phyloP scores from a whole-genome alignment of 1,140 invertebrate species.

The Drosophila pallidifrons region DNA sequence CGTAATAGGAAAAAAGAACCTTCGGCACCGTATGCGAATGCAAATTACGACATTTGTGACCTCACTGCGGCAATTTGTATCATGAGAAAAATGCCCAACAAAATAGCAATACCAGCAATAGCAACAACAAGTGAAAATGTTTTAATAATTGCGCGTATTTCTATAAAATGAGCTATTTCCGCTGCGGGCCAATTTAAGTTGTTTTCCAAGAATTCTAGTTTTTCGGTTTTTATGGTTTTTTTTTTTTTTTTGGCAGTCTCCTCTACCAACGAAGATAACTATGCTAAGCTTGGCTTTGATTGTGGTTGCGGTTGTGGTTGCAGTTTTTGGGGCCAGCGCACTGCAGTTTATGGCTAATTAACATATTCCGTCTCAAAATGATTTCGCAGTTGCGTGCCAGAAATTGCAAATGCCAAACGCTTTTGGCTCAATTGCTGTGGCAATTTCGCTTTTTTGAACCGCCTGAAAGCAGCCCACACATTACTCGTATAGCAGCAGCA shows the following conservation, averaged over 20 bases:
- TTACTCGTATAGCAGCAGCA: not conserved
- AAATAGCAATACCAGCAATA: conserved; percentile 11
- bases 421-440: conserved; percentile 70
- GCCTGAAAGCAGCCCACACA: conserved; percentile 31
- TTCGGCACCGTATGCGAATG: conserved; percentile 49
- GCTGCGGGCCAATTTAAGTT: conserved; percentile 68
- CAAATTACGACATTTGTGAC: conserved; percentile 69
- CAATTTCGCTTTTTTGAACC: conserved; percentile 51
- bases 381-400: conserved; percentile 74
- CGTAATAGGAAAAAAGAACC: conserved; percentile 56
- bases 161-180: conserved; percentile 79
- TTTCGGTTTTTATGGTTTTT: conserved; percentile 18
- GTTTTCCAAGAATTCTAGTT: conserved; percentile 38
- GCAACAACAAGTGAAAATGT: conserved; percentile 69
- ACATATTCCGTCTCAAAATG: conserved; percentile 74
- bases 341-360: conserved; percentile 60
- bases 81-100: conserved; percentile 65
- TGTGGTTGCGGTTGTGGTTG: conserved; percentile 46
- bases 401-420: conserved; percentile 80
- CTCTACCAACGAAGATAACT: conserved; percentile 5
- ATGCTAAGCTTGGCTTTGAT: conserved; percentile 8
- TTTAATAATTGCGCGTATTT: conserved; percentile 80
- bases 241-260: conserved; percentile 17
- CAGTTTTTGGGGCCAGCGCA: conserved; percentile 36
- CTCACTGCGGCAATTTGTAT: conserved; percentile 70